Evolutionary conservation across 2,888 invertebrate genomes (phyloP).

Genomic region (Campoletis raptor): DNA sequence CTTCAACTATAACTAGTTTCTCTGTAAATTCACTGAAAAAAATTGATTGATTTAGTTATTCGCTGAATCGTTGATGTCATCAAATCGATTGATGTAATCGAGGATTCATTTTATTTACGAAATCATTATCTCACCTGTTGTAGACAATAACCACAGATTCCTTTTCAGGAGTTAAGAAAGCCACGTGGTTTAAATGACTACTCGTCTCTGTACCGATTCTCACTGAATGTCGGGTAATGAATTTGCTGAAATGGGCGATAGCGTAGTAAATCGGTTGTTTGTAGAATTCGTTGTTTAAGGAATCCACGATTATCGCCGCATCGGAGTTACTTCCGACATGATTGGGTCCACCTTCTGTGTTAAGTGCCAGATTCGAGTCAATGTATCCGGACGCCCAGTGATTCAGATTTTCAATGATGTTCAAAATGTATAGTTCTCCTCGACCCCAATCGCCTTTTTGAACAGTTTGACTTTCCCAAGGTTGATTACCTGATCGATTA

Average conservation of each 20-base stretch:
- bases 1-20: slow-evolving; percentile 81
- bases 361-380: slow-evolving; percentile 95
- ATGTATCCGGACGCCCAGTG: slow-evolving; percentile 93
- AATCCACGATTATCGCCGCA: slow-evolving; percentile 90
- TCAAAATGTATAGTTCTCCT: slow-evolving; percentile 88
- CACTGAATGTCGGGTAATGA: slow-evolving; percentile 88
- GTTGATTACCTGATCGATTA: neutral
- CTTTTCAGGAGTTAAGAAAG: slow-evolving; percentile 86
- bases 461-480: slow-evolving; percentile 84
- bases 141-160: slow-evolving; percentile 86
- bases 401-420: slow-evolving; percentile 90
- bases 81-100: neutral
- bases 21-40: slow-evolving; percentile 80
- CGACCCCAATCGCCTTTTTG: slow-evolving; percentile 91
- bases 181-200: slow-evolving; percentile 83
- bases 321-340: slow-evolving; percentile 93
- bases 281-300: slow-evolving; percentile 89
- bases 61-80: neutral
- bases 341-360: slow-evolving; percentile 92
- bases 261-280: slow-evolving; percentile 96
- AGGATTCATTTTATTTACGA: neutral
- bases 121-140: slow-evolving; percentile 85
- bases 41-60: neutral
- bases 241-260: slow-evolving; percentile 92
- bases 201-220: slow-evolving; percentile 81